Conservation (phyloP, 2,113 vertebrate genomes). For the Lasiurus borealis region DNA sequence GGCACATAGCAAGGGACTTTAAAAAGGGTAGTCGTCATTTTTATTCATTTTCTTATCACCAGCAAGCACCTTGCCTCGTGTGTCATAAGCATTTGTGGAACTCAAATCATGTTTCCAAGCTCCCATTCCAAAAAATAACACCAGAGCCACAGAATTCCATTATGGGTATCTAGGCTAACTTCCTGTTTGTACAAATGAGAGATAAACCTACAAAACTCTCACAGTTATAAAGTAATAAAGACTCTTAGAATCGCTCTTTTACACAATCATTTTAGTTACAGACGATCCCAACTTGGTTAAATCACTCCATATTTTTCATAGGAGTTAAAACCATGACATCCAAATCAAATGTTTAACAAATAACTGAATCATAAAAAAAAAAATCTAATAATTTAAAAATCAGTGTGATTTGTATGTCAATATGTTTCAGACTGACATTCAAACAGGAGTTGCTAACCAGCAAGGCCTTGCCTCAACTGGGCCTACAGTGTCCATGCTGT, state of each 20-base stretch:
- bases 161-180: background rate
- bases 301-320: background rate
- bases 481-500: too few species aligned
- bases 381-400: background rate
- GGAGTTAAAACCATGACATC: background rate
- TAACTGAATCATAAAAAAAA: background rate
- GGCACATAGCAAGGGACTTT: background rate
- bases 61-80: slow-evolving; percentile 2
- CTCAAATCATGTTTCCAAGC: background rate
- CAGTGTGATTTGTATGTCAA: background rate
- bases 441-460: background rate
- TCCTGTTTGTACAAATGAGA: slow-evolving; percentile 10
- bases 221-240: background rate
- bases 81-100: background rate
- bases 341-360: background rate
- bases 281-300: background rate
- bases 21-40: background rate
- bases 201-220: background rate
- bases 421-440: background rate
- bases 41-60: slow-evolving; percentile 42
- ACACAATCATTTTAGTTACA: background rate
- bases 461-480: background rate
- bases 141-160: background rate
- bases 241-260: background rate
- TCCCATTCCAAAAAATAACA: slow-evolving; percentile 23